phyloP scores from a whole-genome alignment of 2,113 vertebrate species.

The Rhinolophus ferrumequinum region DNA sequence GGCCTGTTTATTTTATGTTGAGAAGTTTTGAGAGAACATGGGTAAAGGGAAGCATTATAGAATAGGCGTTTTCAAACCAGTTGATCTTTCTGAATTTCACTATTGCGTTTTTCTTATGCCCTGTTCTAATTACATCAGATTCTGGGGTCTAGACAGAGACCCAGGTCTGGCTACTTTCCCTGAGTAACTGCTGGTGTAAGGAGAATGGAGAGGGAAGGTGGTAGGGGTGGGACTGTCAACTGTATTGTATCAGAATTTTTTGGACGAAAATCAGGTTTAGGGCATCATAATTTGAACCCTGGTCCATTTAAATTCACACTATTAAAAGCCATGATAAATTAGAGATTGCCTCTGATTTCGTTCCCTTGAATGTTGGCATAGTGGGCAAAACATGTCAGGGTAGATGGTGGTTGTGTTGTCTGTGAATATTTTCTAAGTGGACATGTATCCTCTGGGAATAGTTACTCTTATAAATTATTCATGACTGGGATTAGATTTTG shows the following conservation, averaged over 20 bases:
- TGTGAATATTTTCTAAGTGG: constrained; percentile 38
- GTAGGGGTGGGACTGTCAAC: neutral
- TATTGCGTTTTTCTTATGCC: neutral
- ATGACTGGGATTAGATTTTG: constrained; percentile 31
- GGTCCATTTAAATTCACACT: neutral
- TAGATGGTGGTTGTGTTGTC: neutral
- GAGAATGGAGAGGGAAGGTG: neutral
- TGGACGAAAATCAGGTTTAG: neutral
- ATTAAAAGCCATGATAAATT: neutral
- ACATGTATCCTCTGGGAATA: neutral
- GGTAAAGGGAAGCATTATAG: neutral
- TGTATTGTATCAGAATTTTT: neutral
- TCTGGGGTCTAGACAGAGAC: neutral
- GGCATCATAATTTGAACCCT: neutral
- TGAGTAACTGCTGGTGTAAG: no score
- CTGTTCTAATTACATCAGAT: neutral
- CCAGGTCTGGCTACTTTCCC: neutral
- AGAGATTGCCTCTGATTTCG: neutral
- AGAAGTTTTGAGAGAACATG: neutral
- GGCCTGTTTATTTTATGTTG: neutral
- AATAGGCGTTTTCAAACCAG: neutral
- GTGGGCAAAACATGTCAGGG: neutral
- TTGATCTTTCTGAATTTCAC: neutral
- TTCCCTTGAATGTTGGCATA: neutral
- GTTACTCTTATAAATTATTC: constrained; percentile 32